A percentile compares a stretch with the other conserved stretches of the same genome.
Evolutionary conservation across 2,888 invertebrate species (phyloP).

Genomic region (Lutraria lutraria): DNA sequence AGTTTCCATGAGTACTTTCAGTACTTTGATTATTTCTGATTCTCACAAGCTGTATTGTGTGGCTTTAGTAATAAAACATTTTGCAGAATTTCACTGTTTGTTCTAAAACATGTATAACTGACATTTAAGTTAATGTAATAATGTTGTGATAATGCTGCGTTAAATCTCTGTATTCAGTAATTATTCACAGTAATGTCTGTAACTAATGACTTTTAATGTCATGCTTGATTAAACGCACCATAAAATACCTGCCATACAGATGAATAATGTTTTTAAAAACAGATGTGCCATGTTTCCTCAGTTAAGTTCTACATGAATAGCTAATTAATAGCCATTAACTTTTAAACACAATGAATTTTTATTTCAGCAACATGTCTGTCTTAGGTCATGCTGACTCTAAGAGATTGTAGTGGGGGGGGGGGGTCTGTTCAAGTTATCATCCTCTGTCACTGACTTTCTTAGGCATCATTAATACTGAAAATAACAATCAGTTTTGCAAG

Average conservation of each 20-base stretch:
- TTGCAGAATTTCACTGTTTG: no score
- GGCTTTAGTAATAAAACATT: no score
- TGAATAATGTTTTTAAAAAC: background rate
- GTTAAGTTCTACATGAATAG: background rate
- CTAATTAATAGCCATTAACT: background rate
- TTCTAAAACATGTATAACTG: background rate
- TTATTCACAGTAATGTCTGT: background rate
- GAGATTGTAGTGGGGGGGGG: background rate
- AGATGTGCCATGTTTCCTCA: background rate
- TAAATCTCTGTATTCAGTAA: background rate
- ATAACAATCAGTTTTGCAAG: no score
- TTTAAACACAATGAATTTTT: background rate
- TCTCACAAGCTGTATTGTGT: no score
- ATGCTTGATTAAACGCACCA: background rate
- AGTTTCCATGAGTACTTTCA: no score
- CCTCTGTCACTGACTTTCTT: no score
- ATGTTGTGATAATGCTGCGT: background rate
- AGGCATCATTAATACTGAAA: no score
- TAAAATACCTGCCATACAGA: background rate
- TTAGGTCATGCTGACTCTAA: background rate
- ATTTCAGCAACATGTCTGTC: background rate
- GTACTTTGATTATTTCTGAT: no score
- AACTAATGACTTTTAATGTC: background rate
- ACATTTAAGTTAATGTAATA: background rate
- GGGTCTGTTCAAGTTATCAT: no score